Evolutionary conservation across 2,113 vertebrate genomes (phyloP).

Genomic region (Equus przewalskii): DNA sequence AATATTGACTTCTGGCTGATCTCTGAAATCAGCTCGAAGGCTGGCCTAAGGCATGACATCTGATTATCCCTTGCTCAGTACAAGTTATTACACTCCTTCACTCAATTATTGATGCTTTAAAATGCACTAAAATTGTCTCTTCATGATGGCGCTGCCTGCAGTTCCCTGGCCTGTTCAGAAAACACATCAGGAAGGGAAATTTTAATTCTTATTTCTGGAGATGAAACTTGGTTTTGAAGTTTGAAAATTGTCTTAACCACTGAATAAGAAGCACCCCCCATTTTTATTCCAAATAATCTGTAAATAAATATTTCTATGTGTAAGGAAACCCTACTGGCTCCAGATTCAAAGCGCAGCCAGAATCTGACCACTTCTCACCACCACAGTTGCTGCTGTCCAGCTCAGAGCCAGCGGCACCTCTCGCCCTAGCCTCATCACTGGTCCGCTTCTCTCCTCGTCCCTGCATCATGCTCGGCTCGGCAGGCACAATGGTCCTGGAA

Average conservation of each 20-base stretch:
- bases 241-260: neutral
- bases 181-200: neutral
- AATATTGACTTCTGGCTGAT: neutral
- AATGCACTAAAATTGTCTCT: neutral
- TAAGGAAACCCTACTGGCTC: neutral
- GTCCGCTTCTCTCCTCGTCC: rapidly evolving
- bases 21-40: neutral
- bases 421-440: rapidly evolving
- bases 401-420: neutral
- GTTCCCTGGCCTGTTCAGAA: neutral
- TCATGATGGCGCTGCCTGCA: neutral
- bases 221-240: neutral
- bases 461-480: rapidly evolving
- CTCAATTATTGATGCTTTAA: slow-evolving; percentile 58
- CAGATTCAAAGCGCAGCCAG: rapidly evolving
- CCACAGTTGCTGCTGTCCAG: rapidly evolving
- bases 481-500: no score
- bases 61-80: neutral
- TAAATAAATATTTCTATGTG: neutral
- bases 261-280: neutral
- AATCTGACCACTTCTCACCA: neutral
- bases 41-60: neutral
- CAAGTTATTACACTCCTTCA: neutral
- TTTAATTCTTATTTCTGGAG: neutral
- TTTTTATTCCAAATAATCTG: neutral